Evolutionary conservation across 2,113 vertebrate species (phyloP).

Genomic region (Diadophis punctatus): DNA sequence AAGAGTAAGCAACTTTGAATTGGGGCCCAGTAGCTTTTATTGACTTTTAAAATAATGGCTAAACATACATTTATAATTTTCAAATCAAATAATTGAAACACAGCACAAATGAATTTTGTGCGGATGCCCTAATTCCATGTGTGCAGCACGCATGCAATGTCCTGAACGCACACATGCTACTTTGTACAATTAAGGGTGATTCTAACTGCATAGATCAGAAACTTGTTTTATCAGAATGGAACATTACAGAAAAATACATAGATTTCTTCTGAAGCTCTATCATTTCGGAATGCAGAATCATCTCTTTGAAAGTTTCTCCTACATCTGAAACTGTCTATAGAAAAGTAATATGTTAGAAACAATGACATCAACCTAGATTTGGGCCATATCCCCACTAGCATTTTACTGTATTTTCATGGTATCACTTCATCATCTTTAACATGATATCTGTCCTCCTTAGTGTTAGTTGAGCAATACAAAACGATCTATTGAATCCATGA

Average conservation of each 20-base stretch:
- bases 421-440: not conserved
- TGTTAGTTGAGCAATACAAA: not conserved
- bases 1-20: slow-evolving; percentile 40
- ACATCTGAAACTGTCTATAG: not conserved
- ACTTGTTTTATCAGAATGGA: not conserved
- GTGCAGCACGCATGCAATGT: not conserved
- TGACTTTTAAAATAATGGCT: slow-evolving; percentile 54
- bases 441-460: not conserved
- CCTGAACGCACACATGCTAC: not conserved
- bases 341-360: not conserved
- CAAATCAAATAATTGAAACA: slow-evolving; percentile 46
- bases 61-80: slow-evolving; percentile 29
- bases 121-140: not conserved
- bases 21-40: slow-evolving; percentile 44
- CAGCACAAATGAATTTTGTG: slow-evolving; percentile 42
- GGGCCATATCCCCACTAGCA: not conserved
- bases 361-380: not conserved
- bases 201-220: not conserved
- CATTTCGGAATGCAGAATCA: not conserved
- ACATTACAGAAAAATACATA: not conserved
- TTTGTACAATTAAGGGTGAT: not conserved
- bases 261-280: not conserved
- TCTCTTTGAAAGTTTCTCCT: not conserved
- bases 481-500: not conserved
- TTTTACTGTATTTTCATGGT: not conserved